phyloP scores from a whole-genome alignment of 1,140 invertebrate species.

The Tetranychus urticae region DNA sequence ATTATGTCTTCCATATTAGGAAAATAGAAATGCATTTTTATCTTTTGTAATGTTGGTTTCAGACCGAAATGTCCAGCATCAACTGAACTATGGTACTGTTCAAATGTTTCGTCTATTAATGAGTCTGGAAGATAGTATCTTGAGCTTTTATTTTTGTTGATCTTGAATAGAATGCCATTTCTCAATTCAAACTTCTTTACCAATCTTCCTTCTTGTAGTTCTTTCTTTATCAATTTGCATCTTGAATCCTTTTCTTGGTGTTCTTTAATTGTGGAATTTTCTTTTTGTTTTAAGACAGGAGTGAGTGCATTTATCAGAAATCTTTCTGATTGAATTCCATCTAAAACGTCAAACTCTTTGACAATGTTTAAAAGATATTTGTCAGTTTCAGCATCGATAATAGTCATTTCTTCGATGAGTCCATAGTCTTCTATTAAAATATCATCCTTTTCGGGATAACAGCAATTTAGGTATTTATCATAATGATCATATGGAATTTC shows the following conservation, averaged over 20 bases:
- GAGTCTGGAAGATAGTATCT: neutral
- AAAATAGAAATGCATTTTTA: neutral
- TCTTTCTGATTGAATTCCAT: neutral
- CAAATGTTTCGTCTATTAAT: neutral
- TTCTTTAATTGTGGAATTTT: neutral
- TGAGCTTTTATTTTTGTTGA: neutral
- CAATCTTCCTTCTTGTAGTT: neutral
- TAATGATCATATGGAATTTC: neutral
- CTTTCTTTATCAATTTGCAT: neutral
- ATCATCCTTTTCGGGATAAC: too few relatives aligned
- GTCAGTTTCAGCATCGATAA: neutral
- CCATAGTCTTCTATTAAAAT: too few relatives aligned
- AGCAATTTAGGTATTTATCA: neutral
- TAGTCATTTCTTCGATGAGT: neutral
- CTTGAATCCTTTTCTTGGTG: neutral
- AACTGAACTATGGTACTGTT: neutral
- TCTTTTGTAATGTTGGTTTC: neutral
- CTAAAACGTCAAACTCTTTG: neutral
- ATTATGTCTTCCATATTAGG: neutral
- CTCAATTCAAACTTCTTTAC: neutral
- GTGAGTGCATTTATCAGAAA: neutral
- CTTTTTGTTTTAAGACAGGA: neutral
- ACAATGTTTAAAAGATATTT: neutral
- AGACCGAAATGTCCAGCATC: neutral
- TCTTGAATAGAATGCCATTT: neutral